Conservation (phyloP, 92 coral and sea anemone genomes). For the Epizoanthus scotinus region DNA sequence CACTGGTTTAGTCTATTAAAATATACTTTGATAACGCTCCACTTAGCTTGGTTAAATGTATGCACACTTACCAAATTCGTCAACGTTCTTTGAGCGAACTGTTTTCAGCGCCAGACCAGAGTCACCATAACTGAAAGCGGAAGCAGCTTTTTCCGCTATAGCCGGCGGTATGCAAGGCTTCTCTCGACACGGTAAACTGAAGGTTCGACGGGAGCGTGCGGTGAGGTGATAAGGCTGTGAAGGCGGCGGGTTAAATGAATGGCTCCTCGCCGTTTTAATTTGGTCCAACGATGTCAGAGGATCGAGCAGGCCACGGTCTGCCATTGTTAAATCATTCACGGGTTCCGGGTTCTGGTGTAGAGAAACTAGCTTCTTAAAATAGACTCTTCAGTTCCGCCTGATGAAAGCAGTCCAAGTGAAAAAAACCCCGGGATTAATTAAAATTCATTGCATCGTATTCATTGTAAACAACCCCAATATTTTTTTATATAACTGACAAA, state of each 20-base stretch:
- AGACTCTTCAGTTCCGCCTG: background rate
- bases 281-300: conserved; percentile 5
- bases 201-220: conserved; percentile 35
- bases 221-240: conserved; percentile 13
- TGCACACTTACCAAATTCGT: conserved; percentile 12
- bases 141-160: background rate
- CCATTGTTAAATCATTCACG: conserved; percentile 1
- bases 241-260: conserved; percentile 31
- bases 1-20: too few species aligned
- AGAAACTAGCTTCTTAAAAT: background rate
- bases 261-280: conserved; percentile 15
- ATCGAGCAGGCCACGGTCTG: conserved; percentile 16
- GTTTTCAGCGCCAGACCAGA: background rate
- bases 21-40: too few species aligned
- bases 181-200: conserved; percentile 44
- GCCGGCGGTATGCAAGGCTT: conserved; percentile 24
- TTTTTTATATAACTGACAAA: background rate
- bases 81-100: background rate
- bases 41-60: too few species aligned
- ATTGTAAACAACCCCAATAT: background rate
- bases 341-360: background rate
- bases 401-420: background rate
- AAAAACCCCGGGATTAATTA: background rate
- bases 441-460: background rate
- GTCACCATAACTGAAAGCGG: background rate